phyloP scores from a whole-genome alignment of 2,888 invertebrate genomes.

The Stratiomys singularior region DNA sequence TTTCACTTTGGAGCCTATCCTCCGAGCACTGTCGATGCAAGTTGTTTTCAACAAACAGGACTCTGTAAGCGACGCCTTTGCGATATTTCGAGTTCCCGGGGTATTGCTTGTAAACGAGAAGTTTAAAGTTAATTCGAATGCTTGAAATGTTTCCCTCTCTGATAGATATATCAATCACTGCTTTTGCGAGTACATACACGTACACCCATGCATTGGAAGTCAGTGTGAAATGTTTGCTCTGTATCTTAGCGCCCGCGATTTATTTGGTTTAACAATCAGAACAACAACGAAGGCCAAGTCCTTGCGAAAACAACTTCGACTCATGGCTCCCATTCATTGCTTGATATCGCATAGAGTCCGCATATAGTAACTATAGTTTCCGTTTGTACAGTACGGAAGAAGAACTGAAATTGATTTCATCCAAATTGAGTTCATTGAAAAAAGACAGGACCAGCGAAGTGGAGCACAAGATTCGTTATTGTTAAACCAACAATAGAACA shows the following conservation, averaged over 20 bases:
- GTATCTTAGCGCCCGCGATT: constrained; percentile 29
- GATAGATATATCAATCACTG: constrained; percentile 41
- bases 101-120: constrained; percentile 31
- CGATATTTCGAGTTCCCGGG: neutral
- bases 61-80: neutral
- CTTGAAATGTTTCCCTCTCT: constrained; percentile 27
- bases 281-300: neutral
- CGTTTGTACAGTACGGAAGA: constrained; percentile 6
- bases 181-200: constrained; percentile 1
- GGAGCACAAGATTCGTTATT: no score
- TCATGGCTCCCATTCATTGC: neutral
- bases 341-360: neutral
- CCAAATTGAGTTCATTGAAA: constrained; percentile 42
- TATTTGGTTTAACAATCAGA: constrained; percentile 37
- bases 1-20: neutral
- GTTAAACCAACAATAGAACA: no score
- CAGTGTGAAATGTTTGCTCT: constrained; percentile 25
- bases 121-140: constrained; percentile 43
- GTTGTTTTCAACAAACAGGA: neutral
- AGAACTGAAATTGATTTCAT: constrained; percentile 37
- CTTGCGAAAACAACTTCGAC: constrained; percentile 9
- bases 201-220: neutral
- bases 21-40: neutral
- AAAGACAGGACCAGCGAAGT: neutral
- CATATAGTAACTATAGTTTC: neutral